phyloP scores from a whole-genome alignment of 2,888 invertebrate genomes.

The Zootermopsis nevadensis region DNA sequence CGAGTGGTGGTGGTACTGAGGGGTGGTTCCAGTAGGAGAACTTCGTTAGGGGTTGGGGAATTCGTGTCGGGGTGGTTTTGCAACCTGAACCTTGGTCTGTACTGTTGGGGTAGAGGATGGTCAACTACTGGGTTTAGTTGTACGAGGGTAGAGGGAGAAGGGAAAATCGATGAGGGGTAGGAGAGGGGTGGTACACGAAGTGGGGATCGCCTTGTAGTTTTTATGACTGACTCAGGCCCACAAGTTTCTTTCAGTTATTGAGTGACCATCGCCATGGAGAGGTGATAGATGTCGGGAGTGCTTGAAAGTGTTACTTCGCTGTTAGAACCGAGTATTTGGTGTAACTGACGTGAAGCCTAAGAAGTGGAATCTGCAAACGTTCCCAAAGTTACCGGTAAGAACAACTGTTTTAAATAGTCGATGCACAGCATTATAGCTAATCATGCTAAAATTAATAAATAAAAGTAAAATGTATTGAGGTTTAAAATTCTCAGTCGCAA shows the following conservation, averaged over 20 bases:
- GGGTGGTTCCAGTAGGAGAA: background rate
- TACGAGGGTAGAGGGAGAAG: background rate
- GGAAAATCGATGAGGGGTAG: background rate
- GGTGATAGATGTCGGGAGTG: background rate
- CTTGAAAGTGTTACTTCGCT: no score
- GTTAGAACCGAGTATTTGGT: no score
- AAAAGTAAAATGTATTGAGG: no score
- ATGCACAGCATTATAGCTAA: no score
- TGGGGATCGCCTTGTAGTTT: background rate
- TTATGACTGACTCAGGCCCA: background rate
- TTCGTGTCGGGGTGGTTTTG: background rate
- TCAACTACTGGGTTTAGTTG: background rate
- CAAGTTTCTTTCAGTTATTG: conserved; percentile 13
- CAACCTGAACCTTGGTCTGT: conserved; percentile 13
- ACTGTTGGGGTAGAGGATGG: background rate
- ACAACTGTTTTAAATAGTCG: no score
- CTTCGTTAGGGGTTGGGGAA: background rate
- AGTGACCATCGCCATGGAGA: background rate
- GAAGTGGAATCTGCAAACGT: no score
- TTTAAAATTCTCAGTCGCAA: no score
- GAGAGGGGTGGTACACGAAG: no score
- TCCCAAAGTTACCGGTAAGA: no score
- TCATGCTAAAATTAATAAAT: no score
- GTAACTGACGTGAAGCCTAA: no score
- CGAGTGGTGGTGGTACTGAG: conserved; percentile 7